Evolutionary conservation across 2,888 invertebrate species (phyloP).

Genomic region (Kryphioiulus occultus): DNA sequence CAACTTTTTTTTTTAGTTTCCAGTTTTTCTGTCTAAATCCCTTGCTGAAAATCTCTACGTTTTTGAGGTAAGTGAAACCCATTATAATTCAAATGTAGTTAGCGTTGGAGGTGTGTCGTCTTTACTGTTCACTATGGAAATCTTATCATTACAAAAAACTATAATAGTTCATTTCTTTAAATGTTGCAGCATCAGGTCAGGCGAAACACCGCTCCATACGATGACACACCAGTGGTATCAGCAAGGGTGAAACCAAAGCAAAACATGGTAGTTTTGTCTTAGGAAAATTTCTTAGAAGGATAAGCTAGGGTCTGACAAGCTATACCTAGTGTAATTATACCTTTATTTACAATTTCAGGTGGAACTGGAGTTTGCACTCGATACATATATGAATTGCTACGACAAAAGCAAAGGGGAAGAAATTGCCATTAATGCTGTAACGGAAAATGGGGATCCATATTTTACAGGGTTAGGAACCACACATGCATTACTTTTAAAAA

Average conservation of each 20-base stretch:
- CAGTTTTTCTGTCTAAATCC: not conserved
- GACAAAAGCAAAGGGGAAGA: slow-evolving; percentile 37
- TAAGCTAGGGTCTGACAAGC: too few species aligned
- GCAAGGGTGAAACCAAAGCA: slow-evolving; percentile 44
- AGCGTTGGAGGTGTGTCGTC: too few species aligned
- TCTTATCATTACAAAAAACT: too few species aligned
- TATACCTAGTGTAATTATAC: too few species aligned
- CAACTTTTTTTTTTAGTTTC: slow-evolving; percentile 19
- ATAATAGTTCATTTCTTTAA: not conserved
- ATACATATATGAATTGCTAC: not conserved
- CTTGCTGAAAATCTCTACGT: not conserved
- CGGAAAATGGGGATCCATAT: not conserved
- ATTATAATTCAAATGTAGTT: too few species aligned
- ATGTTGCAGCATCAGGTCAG: slow-evolving; percentile 16
- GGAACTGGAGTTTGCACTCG: slow-evolving; percentile 32
- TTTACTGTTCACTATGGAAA: too few species aligned
- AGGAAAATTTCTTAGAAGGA: too few species aligned
- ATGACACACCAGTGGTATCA: not conserved
- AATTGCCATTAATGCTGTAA: slow-evolving; percentile 38
- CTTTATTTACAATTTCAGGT: too few species aligned
- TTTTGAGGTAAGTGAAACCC: slow-evolving; percentile 10
- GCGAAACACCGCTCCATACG: not conserved
- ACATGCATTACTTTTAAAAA: not conserved
- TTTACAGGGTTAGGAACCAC: not conserved
- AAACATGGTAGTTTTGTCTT: slow-evolving; percentile 31